Percentiles rank a stretch among this genome's conserved stretches.
Conservation (phyloP, 2,797 vertebrate genomes). For the Megaceryle alcyon region DNA sequence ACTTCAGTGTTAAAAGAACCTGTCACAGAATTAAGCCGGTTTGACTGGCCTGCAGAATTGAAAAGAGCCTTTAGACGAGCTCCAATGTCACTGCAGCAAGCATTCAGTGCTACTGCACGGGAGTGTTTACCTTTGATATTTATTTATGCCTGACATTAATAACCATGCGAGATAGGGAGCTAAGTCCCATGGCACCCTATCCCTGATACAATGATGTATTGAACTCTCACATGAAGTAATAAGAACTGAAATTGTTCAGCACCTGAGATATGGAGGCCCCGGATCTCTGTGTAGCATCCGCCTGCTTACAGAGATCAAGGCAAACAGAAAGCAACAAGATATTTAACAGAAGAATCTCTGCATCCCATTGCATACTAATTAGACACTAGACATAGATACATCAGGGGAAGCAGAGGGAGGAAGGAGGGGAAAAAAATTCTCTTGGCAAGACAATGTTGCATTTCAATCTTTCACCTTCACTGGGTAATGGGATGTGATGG, state of each 20-base stretch:
- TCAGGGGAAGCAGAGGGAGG: conserved; percentile 66
- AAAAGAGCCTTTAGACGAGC: not conserved
- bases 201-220: not conserved
- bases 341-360: conserved; percentile 55
- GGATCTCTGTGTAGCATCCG: not conserved
- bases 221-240: not conserved
- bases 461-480: conserved; percentile 81
- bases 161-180: not conserved
- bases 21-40: not conserved
- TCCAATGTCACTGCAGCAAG: not conserved
- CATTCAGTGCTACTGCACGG: not conserved
- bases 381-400: conserved; percentile 71
- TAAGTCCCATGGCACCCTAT: not conserved
- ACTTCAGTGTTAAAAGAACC: not conserved
- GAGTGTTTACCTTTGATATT: not conserved
- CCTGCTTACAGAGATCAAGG: conserved; percentile 15
- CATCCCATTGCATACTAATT: conserved; percentile 74
- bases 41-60: not conserved
- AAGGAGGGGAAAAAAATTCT: conserved; percentile 69
- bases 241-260: not conserved
- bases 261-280: not conserved
- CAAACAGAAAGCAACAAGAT: conserved; percentile 60
- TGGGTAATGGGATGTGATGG: conserved; percentile 80
- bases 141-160: not conserved
- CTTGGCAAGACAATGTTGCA: conserved; percentile 72